Base-by-base conservation (phyloP, 2,797 vertebrate genomes). In the Diplodus puntazzo region DNA sequence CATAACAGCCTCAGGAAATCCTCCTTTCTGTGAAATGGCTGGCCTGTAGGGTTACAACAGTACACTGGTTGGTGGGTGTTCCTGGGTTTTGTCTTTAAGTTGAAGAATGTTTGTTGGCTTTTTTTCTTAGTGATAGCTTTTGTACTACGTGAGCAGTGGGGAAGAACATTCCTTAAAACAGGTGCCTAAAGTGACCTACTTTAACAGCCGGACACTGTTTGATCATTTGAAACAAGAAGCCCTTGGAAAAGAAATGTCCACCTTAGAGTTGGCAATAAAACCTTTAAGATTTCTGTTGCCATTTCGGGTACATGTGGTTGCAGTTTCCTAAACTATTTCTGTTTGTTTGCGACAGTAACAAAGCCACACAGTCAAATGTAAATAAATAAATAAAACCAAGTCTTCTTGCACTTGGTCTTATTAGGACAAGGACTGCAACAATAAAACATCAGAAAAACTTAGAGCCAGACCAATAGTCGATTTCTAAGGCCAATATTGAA, bases 151-250 rank as follows among this genome's bases (percentile, higher is more conserved):
- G 45, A 34, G 30, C n/a, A 34, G 18, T 30, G 25, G 14, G 11
- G 52, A 3, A 57, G 2, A 3, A 48, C 27, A 3, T 61, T 63
- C 39, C 39, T 54, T 60, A 66, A 50, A 59, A 25, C 73, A 46
- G 18, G 49, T 23, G 63, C 34, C 16, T 48, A 27, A 53, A 54
- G 34, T 64, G 58, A 52, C n/a, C 52, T 34, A 27, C 46, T 76
- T 54, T 52, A 67, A 74, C 17, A 76, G 60, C 27, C 63, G 68
- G 81, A 63, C 17, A 65, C 61, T n/a, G 57, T 73, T 50, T 77
- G n/a, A 57, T 67, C 4, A 34, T 46, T 42, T 62, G 23, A 69
- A 73, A 73, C 54, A 43, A 55, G 53, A 65, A 20, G 11, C 43
- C 17, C 12, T 57, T 46, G 18, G 20, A 43, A 16, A 21, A 63